These are phyloP conservation scores for Uropetala carovei DNA, from an alignment of 2,888 invertebrate genomes.

Conservation along the genomic window DNA sequence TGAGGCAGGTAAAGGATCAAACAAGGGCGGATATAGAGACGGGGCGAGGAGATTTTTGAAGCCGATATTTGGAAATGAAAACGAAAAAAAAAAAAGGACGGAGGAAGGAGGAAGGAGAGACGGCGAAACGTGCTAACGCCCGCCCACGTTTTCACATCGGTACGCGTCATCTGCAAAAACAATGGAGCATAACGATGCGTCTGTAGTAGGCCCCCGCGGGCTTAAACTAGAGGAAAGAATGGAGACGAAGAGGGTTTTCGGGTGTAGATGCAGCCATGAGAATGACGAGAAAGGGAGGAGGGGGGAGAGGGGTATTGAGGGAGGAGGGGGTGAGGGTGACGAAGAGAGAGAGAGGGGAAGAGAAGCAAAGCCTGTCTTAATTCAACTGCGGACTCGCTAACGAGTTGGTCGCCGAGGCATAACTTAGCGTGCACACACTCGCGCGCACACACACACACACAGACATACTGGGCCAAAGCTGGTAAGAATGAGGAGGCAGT, in stretches of 20 bases:
- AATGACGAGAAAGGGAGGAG: too few species aligned
- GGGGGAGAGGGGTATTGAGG: background rate
- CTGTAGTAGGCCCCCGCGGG: background rate
- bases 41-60: background rate
- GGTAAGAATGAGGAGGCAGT: too few species aligned
- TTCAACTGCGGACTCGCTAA: slow-evolving; percentile 29
- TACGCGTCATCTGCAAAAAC: slow-evolving; percentile 54
- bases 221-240: slow-evolving; percentile 4
- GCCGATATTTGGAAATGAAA: too few species aligned
- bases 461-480: too few species aligned
- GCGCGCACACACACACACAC: background rate
- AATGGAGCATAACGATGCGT: background rate
- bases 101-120: too few species aligned
- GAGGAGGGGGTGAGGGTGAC: background rate
- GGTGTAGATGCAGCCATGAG: too few species aligned
- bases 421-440: background rate
- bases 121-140: background rate
- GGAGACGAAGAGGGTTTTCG: background rate
- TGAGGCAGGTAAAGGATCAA: background rate
- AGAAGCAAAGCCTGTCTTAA: background rate
- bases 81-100: background rate
- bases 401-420: slow-evolving; percentile 36
- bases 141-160: background rate
- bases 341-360: too few species aligned
- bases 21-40: background rate